Conservation (phyloP, 2,888 invertebrate species). For the Himalopsyche kuldschensis region DNA sequence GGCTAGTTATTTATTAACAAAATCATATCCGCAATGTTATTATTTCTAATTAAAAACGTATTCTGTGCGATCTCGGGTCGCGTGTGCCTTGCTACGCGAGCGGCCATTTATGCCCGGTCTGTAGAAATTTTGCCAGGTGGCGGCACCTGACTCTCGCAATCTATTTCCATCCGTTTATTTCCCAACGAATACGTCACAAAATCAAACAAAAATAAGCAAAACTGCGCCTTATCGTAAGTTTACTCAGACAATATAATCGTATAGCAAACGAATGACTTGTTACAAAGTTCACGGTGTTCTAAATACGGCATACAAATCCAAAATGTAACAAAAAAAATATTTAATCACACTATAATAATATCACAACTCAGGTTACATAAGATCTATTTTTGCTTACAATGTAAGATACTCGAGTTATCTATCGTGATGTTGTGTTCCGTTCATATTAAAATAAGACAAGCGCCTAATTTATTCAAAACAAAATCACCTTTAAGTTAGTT, state of each 20-base stretch:
- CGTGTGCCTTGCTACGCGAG: neutral
- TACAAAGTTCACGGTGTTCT: neutral
- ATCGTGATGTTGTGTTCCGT: neutral
- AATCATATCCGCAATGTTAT: neutral
- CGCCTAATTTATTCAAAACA: neutral
- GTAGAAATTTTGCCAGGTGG: constrained; percentile 21
- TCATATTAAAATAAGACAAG: neutral
- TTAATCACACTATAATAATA: neutral
- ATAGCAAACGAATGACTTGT: neutral
- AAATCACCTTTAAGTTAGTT: neutral
- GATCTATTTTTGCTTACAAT: neutral
- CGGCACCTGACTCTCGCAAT: constrained; percentile 26
- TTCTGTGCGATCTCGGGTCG: neutral
- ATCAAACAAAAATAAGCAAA: neutral
- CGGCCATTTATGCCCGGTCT: neutral
- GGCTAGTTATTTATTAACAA: neutral
- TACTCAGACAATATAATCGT: neutral
- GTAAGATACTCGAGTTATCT: neutral
- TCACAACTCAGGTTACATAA: neutral
- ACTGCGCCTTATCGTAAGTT: neutral
- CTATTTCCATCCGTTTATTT: constrained; percentile 30
- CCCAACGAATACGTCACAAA: neutral
- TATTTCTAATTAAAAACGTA: neutral
- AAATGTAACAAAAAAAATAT: neutral
- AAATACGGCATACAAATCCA: neutral